phyloP scores from a whole-genome alignment of 2,113 vertebrate species.

The Anolis sagrei region DNA sequence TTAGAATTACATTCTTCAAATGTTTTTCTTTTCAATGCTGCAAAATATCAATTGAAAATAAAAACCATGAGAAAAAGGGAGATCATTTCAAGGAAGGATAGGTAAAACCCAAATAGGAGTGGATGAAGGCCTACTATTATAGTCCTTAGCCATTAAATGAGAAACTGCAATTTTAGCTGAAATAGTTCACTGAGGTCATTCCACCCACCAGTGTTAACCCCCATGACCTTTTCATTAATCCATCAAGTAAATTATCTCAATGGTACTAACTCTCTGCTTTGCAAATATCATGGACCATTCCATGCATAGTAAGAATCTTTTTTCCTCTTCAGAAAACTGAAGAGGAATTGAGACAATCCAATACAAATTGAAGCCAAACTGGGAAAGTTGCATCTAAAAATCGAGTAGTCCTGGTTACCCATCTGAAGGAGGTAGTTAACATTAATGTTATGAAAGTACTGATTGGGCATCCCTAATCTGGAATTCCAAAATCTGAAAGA shows the following conservation, averaged over 20 bases:
- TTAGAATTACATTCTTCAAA: neutral
- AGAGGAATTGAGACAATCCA: too few species aligned
- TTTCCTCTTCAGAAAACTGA: slow-evolving; percentile 23
- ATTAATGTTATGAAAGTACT: too few species aligned
- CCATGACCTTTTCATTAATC: slow-evolving; percentile 52
- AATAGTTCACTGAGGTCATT: slow-evolving; percentile 69
- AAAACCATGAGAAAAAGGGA: slow-evolving; percentile 13
- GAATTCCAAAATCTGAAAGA: too few species aligned
- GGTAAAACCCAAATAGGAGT: neutral
- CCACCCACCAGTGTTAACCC: slow-evolving; percentile 51
- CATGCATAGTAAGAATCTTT: slow-evolving; percentile 54
- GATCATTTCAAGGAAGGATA: neutral
- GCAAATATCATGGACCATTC: slow-evolving; percentile 52
- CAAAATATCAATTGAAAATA: slow-evolving; percentile 15
- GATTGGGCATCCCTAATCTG: too few species aligned
- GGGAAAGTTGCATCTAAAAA: too few species aligned
- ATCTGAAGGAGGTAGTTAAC: too few species aligned
- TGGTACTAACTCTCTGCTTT: slow-evolving; percentile 27
- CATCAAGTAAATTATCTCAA: slow-evolving; percentile 54
- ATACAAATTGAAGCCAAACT: too few species aligned
- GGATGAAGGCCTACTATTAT: slow-evolving; percentile 42
- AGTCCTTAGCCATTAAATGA: slow-evolving; percentile 53
- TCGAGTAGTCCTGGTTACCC: too few species aligned
- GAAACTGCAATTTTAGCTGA: slow-evolving; percentile 52
- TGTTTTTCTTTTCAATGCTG: slow-evolving; percentile 29